Percentiles rank a stretch among this genome's conserved stretches.
Conservation (phyloP, 2,888 invertebrate genomes). For the Pharmacophagus antenor region DNA sequence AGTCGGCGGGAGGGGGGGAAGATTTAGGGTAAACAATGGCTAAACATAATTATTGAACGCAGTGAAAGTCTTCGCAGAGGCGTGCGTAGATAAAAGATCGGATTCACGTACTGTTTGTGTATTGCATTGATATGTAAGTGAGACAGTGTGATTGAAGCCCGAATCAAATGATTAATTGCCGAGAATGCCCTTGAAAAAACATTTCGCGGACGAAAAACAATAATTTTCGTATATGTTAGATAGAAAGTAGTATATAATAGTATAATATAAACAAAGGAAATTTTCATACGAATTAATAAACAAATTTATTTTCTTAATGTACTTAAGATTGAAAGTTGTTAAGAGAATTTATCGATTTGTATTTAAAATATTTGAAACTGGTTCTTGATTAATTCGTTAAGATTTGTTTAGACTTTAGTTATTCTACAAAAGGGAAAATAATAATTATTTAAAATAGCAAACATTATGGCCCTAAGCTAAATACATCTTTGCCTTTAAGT, state of each 20-base stretch:
- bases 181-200: neutral
- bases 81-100: slow-evolving; percentile 28
- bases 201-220: too few species aligned
- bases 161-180: slow-evolving; percentile 30
- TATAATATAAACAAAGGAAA: too few species aligned
- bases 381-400: too few species aligned
- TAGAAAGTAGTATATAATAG: too few species aligned
- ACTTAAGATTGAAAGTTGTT: slow-evolving; percentile 9
- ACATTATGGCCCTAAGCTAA: neutral
- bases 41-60: neutral
- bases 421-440: too few species aligned
- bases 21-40: too few species aligned
- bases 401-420: too few species aligned
- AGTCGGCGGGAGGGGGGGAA: too few species aligned
- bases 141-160: slow-evolving; percentile 44
- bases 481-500: neutral
- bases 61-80: neutral
- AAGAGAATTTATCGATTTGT: neutral
- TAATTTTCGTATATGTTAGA: too few species aligned
- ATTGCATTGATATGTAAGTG: slow-evolving; percentile 39
- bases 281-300: too few species aligned
- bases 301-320: slow-evolving; percentile 2
- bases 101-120: slow-evolving; percentile 45
- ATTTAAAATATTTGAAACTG: neutral
- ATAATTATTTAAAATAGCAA: too few species aligned